These are phyloP conservation scores for Trogon surrucura DNA, from an alignment of 2,113 vertebrate genomes.

Conservation along the genomic window DNA sequence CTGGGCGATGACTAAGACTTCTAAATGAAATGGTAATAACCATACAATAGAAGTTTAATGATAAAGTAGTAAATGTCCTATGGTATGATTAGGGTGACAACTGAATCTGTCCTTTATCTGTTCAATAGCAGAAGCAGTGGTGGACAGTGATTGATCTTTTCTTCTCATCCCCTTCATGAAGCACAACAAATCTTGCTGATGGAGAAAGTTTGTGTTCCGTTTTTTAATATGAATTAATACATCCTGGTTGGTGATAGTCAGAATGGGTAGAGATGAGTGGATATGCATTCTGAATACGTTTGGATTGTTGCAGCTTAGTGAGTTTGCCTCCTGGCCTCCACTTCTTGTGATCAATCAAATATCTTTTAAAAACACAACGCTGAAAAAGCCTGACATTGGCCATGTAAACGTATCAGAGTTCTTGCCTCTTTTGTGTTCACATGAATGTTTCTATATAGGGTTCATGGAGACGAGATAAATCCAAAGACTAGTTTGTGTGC, in stretches of 20 bases:
- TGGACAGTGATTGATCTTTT: neutral
- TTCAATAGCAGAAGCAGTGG: neutral
- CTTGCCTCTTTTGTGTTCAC: neutral
- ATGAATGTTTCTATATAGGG: neutral
- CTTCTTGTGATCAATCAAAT: slow-evolving; percentile 2
- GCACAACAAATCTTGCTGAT: neutral
- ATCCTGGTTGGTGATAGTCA: neutral
- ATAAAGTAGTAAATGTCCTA: neutral
- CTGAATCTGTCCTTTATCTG: neutral
- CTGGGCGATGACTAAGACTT: neutral
- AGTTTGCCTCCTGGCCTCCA: neutral
- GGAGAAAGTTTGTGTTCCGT: neutral
- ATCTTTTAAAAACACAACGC: neutral
- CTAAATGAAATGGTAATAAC: neutral
- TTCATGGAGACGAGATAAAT: neutral
- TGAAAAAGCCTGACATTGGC: neutral
- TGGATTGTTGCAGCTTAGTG: neutral
- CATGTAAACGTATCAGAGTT: neutral
- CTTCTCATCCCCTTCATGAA: neutral
- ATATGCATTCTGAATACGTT: neutral
- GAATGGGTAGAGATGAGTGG: neutral
- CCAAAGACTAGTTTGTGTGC: neutral
- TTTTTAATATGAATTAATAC: neutral
- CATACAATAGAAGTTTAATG: neutral
- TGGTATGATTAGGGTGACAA: neutral